phyloP scores from a whole-genome alignment of 2,113 vertebrate species.

The Ptilorrhoa leucosticta region DNA sequence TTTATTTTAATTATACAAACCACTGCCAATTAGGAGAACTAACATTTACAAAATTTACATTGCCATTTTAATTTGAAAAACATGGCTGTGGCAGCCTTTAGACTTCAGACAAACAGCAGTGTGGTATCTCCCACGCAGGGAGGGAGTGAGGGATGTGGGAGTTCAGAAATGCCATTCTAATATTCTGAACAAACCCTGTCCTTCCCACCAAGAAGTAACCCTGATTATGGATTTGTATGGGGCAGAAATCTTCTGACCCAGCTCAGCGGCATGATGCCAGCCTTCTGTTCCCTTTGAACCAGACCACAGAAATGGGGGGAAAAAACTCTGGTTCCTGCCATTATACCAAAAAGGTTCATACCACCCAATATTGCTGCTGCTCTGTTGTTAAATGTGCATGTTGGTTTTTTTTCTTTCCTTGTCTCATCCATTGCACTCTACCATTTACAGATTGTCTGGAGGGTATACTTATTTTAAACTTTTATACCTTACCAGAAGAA shows the following conservation, averaged over 20 bases:
- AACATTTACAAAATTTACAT: slow-evolving; percentile 70
- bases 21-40: slow-evolving; percentile 69
- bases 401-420: slow-evolving; percentile 41
- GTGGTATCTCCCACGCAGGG: background rate
- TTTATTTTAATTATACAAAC: slow-evolving; percentile 73
- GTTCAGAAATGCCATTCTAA: slow-evolving; percentile 19
- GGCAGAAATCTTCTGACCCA: slow-evolving; percentile 41
- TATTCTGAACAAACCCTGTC: background rate
- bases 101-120: slow-evolving; percentile 45
- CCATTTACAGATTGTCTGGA: slow-evolving; percentile 58
- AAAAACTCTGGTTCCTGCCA: slow-evolving; percentile 32
- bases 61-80: slow-evolving; percentile 71
- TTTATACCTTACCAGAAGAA: slow-evolving; percentile 71
- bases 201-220: slow-evolving; percentile 45
- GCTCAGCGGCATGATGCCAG: slow-evolving; percentile 15
- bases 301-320: slow-evolving; percentile 12
- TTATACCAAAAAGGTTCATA: slow-evolving; percentile 42
- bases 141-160: background rate
- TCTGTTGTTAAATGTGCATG: slow-evolving; percentile 31
- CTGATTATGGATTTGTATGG: slow-evolving; percentile 30
- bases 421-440: slow-evolving; percentile 16
- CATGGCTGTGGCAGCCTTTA: slow-evolving; percentile 42
- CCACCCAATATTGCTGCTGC: slow-evolving; percentile 29
- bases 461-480: slow-evolving; percentile 65
- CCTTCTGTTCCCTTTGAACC: slow-evolving; percentile 37